A percentile compares a stretch with the other conserved stretches of the same genome.
phyloP scores from a whole-genome alignment of 2,113 vertebrate genomes.

The Melanostigma gelatinosum region DNA sequence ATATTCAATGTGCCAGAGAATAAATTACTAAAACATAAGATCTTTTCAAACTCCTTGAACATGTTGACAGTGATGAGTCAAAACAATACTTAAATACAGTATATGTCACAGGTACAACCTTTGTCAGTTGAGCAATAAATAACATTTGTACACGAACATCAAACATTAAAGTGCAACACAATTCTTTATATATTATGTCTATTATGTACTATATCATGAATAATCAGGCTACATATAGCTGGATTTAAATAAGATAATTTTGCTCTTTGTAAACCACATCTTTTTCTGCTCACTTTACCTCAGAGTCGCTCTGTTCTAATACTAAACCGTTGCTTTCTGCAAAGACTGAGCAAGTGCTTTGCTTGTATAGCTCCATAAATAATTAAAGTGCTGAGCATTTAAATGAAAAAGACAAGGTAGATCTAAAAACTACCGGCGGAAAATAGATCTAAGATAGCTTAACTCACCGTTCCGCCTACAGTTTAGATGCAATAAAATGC shows the following conservation, averaged over 20 bases:
- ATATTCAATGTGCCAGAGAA: neutral
- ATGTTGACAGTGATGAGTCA: neutral
- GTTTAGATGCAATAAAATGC: neutral
- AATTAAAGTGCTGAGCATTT: slow-evolving; percentile 29
- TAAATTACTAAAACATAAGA: neutral
- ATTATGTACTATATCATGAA: neutral
- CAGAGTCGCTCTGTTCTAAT: neutral
- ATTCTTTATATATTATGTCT: neutral
- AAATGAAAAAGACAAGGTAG: neutral
- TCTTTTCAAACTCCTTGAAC: neutral
- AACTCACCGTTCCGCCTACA: neutral
- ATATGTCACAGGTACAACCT: neutral
- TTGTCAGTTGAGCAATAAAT: slow-evolving; percentile 7
- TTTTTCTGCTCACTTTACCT: neutral
- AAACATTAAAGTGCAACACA: slow-evolving; percentile 4
- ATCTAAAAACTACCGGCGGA: neutral
- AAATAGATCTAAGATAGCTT: neutral
- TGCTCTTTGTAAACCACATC: neutral
- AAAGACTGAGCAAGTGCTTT: neutral
- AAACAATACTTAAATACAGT: neutral
- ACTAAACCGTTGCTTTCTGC: neutral
- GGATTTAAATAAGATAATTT: neutral
- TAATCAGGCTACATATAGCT: neutral
- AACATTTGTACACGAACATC: neutral
- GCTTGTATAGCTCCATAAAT: neutral